Evolutionary conservation across 2,888 invertebrate species (phyloP).

Genomic region (Prenolepis imparis): DNA sequence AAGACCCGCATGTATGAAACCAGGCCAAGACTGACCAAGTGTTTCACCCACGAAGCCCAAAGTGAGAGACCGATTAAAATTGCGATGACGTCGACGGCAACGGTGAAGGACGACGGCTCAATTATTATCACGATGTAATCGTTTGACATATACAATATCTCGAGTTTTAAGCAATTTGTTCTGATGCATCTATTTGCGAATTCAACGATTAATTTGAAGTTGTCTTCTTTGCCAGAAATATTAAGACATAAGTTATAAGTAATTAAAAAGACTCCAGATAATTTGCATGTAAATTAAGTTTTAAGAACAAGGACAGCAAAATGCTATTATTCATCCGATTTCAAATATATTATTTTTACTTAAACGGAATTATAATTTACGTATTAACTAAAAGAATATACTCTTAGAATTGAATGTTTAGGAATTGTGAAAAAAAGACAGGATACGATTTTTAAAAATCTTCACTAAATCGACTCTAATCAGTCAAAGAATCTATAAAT

Average conservation of each 20-base stretch:
- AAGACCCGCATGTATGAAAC: constrained; percentile 34
- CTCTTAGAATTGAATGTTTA: neutral
- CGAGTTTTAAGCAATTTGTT: constrained; percentile 11
- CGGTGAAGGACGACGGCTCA: constrained; percentile 75
- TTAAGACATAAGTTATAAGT: constrained; percentile 16
- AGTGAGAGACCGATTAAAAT: constrained; percentile 70
- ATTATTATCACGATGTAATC: constrained; percentile 72
- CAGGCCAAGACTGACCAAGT: constrained; percentile 34
- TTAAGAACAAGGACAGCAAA: neutral
- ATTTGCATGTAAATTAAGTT: constrained; percentile 21
- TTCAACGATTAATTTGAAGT: constrained; percentile 11
- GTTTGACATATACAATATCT: constrained; percentile 7
- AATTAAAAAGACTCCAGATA: neutral
- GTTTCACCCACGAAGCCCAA: constrained; percentile 66
- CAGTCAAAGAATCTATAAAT: neutral
- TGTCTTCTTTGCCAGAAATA: constrained; percentile 6
- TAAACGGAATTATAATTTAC: constrained; percentile 11
- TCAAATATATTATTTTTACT: neutral
- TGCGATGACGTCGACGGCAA: constrained; percentile 57
- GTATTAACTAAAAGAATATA: neutral
- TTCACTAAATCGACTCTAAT: neutral
- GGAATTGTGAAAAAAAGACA: neutral
- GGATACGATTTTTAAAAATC: neutral
- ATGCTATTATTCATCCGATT: neutral
- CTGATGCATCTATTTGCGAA: neutral